Base-by-base conservation (phyloP, 2,113 vertebrate species). In the Myxocyprinus asiaticus region DNA sequence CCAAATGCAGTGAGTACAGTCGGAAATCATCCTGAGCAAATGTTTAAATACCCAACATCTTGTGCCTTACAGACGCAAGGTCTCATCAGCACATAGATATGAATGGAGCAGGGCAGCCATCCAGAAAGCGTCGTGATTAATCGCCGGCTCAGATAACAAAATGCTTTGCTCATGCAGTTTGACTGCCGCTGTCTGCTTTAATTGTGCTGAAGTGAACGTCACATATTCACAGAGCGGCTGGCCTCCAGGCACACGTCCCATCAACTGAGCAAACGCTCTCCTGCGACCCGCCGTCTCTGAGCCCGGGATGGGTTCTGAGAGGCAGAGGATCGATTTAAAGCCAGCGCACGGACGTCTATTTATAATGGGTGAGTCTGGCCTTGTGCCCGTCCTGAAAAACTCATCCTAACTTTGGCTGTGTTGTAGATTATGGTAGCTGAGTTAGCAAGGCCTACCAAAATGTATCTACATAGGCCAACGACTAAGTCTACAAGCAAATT, bases 111-210 rank as follows among this genome's bases (percentile, higher is more conserved):
- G 69, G 66, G 80, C 77, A 63, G 74, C 65, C 53, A 72, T 82
- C 65, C 62, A 77, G 74, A 78, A 79, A 51, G 76, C 61, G 43
- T 71, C 82, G 82, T 86, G 87, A 89, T 90, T 87, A 86, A 85
- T 79, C 5, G 66, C 64, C 22, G n/a, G 82, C 45, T 50, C 84
- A 79, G 87, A 88, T 84, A 88, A 90, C 85, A 86, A 85, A 89
- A 78, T 81, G 9, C 80, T 63, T 76, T 45, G 81, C 77, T 85
- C 84, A 87, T 87, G 77, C 78, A 76, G 76, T 86, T 82, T 88
- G 82, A 87, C 43, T 3, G 73, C 42, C 48, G 62, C 67, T 77
- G 84, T 83, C 87, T 59, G 55, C 73, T 86, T 79, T 84, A 85
- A 87, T 79, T 77, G 84, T 67, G 65, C 80, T 82, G 78, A 56